A percentile compares a stretch with the other conserved stretches of the same genome.
phyloP scores from a whole-genome alignment of 1,140 invertebrate species.

The Diabrotica virgifera region DNA sequence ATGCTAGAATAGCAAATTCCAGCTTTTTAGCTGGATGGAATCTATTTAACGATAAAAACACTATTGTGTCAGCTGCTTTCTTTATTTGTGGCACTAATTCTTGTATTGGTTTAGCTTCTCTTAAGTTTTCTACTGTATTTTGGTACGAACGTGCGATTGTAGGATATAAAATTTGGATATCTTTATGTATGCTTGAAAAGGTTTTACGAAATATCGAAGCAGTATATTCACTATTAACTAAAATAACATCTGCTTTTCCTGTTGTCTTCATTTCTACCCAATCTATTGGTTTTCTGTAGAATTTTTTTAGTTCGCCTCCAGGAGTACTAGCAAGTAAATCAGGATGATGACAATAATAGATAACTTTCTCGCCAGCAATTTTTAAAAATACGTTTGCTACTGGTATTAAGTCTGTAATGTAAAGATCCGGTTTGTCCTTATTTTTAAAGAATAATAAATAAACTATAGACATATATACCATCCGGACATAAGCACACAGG shows the following conservation, averaged over 20 bases:
- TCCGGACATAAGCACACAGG: conserved; percentile 89
- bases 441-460: conserved; percentile 57
- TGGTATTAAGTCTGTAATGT: conserved; percentile 92
- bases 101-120: conserved; percentile 24
- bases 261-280: conserved; percentile 91
- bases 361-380: conserved; percentile 63
- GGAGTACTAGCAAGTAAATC: conserved; percentile 82
- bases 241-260: conserved; percentile 76
- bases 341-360: conserved; percentile 99
- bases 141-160: conserved; percentile 61
- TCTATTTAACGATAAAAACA: conserved; percentile 94
- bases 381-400: conserved; percentile 80
- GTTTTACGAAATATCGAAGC: conserved; percentile 79
- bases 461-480: conserved; percentile 66
- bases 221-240: conserved; percentile 96
- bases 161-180: conserved; percentile 88
- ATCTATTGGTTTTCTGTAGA: conserved; percentile 89
- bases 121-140: conserved; percentile 26
- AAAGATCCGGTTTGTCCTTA: conserved; percentile 68
- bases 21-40: conserved; percentile 98
- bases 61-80: conserved; percentile 54
- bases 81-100: conserved; percentile 38
- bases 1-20: conserved; percentile 74
- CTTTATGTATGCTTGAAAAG: conserved; percentile 64
- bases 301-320: conserved; percentile 65